Percentiles rank a stretch among this genome's conserved stretches.
These are phyloP conservation scores for Eurosta solidaginis DNA, from an alignment of 1,140 invertebrate genomes.

Conservation along the genomic window DNA sequence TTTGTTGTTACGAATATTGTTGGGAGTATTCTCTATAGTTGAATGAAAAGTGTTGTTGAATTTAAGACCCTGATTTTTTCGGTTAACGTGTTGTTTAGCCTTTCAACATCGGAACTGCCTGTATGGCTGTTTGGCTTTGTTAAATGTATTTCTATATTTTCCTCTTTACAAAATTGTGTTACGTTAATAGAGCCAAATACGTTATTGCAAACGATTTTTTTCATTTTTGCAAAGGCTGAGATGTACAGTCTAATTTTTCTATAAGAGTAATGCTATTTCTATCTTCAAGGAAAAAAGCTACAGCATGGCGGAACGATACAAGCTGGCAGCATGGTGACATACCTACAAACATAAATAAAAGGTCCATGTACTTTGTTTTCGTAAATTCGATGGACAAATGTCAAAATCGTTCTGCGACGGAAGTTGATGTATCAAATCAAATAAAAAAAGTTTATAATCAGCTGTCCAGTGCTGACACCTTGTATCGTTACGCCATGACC, in stretches of 20 bases:
- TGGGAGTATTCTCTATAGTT: conserved; percentile 28
- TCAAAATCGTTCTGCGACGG: no score
- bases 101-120: conserved; percentile 34
- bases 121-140: conserved; percentile 37
- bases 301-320: no score
- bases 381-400: no score
- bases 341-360: no score
- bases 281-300: conserved; percentile 10
- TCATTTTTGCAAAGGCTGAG: conserved; percentile 21
- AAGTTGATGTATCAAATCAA: no score
- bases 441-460: no score
- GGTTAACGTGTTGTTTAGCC: conserved; percentile 30
- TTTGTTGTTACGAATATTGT: neutral
- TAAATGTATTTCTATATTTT: conserved; percentile 31
- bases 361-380: no score
- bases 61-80: conserved; percentile 30
- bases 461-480: no score
- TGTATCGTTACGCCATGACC: no score
- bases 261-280: conserved; percentile 32
- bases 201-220: conserved; percentile 31
- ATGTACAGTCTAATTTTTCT: conserved; percentile 26
- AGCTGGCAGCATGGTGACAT: no score
- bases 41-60: conserved; percentile 24
- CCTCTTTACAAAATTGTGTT: conserved; percentile 30
- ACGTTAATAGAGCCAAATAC: conserved; percentile 33